Conservation (phyloP, 1,140 invertebrate species). For the Elysia chlorotica region DNA sequence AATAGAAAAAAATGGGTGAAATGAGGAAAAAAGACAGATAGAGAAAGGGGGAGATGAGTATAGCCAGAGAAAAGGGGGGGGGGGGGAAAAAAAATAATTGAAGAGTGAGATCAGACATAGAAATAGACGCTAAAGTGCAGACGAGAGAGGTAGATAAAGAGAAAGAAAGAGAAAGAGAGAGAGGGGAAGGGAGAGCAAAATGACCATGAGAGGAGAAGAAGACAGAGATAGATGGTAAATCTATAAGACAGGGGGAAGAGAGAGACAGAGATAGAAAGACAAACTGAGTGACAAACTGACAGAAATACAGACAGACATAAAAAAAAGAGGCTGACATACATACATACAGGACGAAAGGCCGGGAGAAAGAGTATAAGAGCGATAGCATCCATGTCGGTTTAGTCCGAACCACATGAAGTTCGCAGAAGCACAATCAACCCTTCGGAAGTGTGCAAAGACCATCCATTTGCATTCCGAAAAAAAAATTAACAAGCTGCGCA, state of each 20-base stretch:
- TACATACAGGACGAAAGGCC: background rate
- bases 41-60: slow-evolving; percentile 18
- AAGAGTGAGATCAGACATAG: background rate
- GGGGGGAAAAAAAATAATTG: background rate
- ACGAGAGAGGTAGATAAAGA: background rate
- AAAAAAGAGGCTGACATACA: background rate
- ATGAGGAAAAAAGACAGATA: background rate
- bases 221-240: background rate
- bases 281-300: background rate
- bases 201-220: background rate
- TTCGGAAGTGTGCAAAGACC: background rate
- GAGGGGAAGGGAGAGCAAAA: background rate
- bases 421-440: background rate
- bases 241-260: background rate
- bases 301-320: slow-evolving; percentile 2
- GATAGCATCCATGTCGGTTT: background rate
- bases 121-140: background rate
- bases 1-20: background rate
- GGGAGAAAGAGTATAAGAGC: background rate
- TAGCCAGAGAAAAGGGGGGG: background rate
- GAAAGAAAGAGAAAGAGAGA: background rate
- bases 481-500: background rate
- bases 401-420: background rate
- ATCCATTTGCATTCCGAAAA: too few species aligned
- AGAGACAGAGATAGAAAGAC: background rate